A percentile compares a stretch with the other conserved stretches of the same genome.
Evolutionary conservation across 2,888 invertebrate genomes (phyloP).

Genomic region (Vanessa cardui): DNA sequence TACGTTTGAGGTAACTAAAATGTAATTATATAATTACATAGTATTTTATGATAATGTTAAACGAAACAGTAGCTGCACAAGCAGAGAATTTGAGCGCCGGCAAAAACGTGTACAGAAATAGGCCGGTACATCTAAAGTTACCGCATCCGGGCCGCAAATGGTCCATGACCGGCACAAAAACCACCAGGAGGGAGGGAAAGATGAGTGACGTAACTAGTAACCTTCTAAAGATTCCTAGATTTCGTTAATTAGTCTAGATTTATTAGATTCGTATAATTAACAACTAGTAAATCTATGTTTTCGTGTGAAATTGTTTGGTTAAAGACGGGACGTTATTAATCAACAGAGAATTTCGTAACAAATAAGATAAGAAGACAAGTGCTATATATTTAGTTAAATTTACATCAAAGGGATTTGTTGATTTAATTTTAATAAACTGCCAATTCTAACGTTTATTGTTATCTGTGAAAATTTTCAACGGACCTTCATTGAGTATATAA

Average conservation of each 20-base stretch:
- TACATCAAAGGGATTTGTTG: too few relatives aligned
- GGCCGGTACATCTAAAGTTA: slow-evolving; percentile 54
- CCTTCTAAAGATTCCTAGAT: neutral
- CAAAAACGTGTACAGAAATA: slow-evolving; percentile 64
- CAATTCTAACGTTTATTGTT: too few relatives aligned
- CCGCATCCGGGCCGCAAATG: slow-evolving; percentile 65
- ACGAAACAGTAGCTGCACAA: slow-evolving; percentile 21
- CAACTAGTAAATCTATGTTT: neutral
- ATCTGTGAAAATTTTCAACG: too few relatives aligned
- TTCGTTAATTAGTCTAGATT: slow-evolving; percentile 8
- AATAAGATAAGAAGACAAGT: too few relatives aligned
- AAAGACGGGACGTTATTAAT: too few relatives aligned
- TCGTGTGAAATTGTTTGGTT: too few relatives aligned
- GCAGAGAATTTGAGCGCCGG: slow-evolving; percentile 44
- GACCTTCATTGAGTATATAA: too few relatives aligned
- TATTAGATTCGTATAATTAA: slow-evolving; percentile 1
- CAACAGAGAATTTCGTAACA: too few relatives aligned
- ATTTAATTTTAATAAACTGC: too few relatives aligned
- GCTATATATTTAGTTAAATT: too few relatives aligned
- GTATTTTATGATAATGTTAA: slow-evolving; percentile 4
- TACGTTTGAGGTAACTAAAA: too few relatives aligned
- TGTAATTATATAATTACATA: neutral
- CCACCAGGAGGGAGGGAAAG: slow-evolving; percentile 27
- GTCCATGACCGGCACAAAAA: slow-evolving; percentile 54
- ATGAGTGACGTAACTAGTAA: slow-evolving; percentile 2